Evolutionary conservation across 2,888 invertebrate species (phyloP), one percentile per base, ranked within the genome.

Genomic region (Sipha maydis): DNA sequence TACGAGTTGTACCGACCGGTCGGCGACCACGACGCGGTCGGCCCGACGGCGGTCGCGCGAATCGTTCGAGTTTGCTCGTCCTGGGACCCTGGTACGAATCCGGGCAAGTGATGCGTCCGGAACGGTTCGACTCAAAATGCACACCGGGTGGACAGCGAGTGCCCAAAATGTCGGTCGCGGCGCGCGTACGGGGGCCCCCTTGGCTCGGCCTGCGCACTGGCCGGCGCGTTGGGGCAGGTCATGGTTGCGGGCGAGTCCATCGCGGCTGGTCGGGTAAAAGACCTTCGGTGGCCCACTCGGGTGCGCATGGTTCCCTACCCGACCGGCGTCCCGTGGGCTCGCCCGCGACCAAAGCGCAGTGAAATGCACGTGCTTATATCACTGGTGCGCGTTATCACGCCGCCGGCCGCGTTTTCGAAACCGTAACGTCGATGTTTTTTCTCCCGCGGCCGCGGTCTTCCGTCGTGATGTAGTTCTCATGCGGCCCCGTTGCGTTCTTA

Each of bases 171-270:
- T 80, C 61, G 80, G 75, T 1, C 19, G 21, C 80, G 69, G 28
- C 41, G 56, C 41, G 38, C 28, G 34, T 31, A 82, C 86, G 86
- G 75, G 61, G 41, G 86, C 31, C 31, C 75, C 80, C 80, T 80
- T 88, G 38, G 56, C 86, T n/a, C 73, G 80, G 73, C 86, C 86
- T 80, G 86, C 86, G 86, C 80, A 80, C 71, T 56, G 79, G 38
- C 38, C 41, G 38, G 14, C 28, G 86, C 77, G 78, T 89, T 89
- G 89, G 41, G 89, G 89, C 78, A 89, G 89, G 88, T 89, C 89
- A 86, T 88, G 89, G 88, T 88, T 79, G 19, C 76, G 83, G 89
- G 83, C 78, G 79, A 89, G 80, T 83, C 89, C 48, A 83, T 2
- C 56, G 21, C 73, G 56, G 86, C 11, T 69, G 28, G 3, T 25